Conservation (phyloP, 2,113 vertebrate genomes). For the Pteronura brasiliensis region DNA sequence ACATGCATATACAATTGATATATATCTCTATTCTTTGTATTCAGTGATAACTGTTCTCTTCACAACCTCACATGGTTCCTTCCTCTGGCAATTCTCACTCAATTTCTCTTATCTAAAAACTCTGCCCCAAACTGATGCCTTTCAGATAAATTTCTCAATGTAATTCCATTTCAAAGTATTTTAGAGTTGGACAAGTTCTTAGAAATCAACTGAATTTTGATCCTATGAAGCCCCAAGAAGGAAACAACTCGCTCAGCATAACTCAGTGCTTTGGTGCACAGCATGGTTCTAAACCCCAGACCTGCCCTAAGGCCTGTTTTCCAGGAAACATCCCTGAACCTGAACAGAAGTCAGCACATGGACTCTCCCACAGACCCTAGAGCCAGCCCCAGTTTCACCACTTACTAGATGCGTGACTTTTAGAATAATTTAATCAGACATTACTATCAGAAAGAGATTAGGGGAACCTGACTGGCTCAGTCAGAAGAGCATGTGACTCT, state of each 20-base stretch:
- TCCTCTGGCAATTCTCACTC: background rate
- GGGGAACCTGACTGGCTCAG: background rate
- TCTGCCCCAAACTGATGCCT: background rate
- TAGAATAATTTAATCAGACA: background rate
- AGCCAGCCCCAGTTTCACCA: background rate
- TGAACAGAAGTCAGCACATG: background rate
- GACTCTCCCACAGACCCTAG: background rate
- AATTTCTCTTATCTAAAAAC: background rate
- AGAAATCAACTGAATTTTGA: background rate
- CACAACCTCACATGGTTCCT: background rate
- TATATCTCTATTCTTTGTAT: background rate
- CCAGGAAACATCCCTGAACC: background rate
- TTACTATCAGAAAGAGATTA: background rate
- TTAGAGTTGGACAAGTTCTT: background rate
- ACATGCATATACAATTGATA: background rate
- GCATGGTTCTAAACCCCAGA: background rate
- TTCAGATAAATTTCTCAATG: background rate
- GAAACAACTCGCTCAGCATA: background rate
- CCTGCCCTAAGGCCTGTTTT: background rate
- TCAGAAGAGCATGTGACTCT: background rate
- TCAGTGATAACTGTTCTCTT: background rate
- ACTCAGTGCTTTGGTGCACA: background rate
- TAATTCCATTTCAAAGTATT: conserved; percentile 36
- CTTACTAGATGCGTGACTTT: background rate
- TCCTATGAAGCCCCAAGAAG: background rate